Conservation (phyloP, 2,888 invertebrate genomes). For the Zaprionus bogoriensis region DNA sequence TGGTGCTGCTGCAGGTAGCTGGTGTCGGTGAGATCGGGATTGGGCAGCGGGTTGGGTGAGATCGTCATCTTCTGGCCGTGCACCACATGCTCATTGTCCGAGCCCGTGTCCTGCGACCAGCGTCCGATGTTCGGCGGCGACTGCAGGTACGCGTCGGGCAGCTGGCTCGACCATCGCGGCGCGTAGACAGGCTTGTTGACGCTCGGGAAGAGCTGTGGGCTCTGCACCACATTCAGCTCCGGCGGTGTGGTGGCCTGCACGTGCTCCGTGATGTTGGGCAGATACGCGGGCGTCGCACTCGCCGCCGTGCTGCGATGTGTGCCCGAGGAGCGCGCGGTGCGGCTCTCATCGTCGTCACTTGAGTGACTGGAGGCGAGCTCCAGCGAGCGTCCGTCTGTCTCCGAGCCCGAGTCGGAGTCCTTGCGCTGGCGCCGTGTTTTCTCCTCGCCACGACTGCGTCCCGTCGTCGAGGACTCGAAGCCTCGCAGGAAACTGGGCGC, state of each 20-base stretch:
- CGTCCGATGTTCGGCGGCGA: slow-evolving; percentile 85
- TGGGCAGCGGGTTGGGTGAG: slow-evolving; percentile 89
- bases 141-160: slow-evolving; percentile 86
- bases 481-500: slow-evolving; percentile 89
- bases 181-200: slow-evolving; percentile 86
- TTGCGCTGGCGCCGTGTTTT: slow-evolving; percentile 83
- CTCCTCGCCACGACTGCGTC: slow-evolving; percentile 72
- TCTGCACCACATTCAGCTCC: slow-evolving; percentile 86
- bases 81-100: slow-evolving; percentile 86
- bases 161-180: slow-evolving; percentile 87
- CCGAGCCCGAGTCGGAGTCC: slow-evolving; percentile 92
- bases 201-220: slow-evolving; percentile 88
- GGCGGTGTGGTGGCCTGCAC: slow-evolving; percentile 86
- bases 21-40: slow-evolving; percentile 89
- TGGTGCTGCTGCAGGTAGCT: slow-evolving; percentile 85
- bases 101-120: slow-evolving; percentile 91
- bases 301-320: slow-evolving; percentile 83
- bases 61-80: slow-evolving; percentile 85
- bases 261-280: slow-evolving; percentile 86
- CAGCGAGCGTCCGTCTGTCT: slow-evolving; percentile 90
- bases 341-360: slow-evolving; percentile 92
- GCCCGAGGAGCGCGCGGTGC: slow-evolving; percentile 81
- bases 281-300: slow-evolving; percentile 84
- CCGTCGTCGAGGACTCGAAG: slow-evolving; percentile 79
- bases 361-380: slow-evolving; percentile 98